Percentiles rank a stretch among this genome's conserved stretches.
These are phyloP conservation scores for Heliornis fulica DNA, from an alignment of 2,113 vertebrate species.

Conservation along the genomic window DNA sequence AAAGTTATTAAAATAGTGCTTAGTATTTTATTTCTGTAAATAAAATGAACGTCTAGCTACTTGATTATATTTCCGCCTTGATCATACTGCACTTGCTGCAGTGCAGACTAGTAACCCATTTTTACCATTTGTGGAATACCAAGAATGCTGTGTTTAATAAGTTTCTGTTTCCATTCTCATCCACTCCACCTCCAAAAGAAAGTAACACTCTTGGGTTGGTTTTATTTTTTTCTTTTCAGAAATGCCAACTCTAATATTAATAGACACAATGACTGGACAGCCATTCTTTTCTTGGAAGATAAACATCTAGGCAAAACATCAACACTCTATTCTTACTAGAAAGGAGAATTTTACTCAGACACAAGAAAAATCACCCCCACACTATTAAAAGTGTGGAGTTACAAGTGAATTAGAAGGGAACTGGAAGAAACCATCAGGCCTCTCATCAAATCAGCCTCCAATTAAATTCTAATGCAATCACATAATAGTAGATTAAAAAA, in stretches of 20 bases:
- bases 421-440: background rate
- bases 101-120: background rate
- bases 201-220: background rate
- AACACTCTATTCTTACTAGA: background rate
- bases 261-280: background rate
- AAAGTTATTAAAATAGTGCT: conserved; percentile 43
- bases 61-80: background rate
- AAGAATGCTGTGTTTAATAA: background rate
- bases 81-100: conserved; percentile 20
- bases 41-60: conserved; percentile 14
- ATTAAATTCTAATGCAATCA: background rate
- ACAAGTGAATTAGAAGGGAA: background rate
- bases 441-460: background rate
- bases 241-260: background rate
- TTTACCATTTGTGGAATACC: conserved; percentile 18
- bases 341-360: background rate
- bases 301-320: background rate
- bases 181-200: background rate
- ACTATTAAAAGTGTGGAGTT: background rate
- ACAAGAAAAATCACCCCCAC: background rate
- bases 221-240: background rate
- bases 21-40: conserved; percentile 49
- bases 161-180: background rate
- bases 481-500: background rate
- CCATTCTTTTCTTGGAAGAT: background rate